Percentiles rank a stretch among this genome's conserved stretches.
phyloP scores from a whole-genome alignment of 2,888 invertebrate species.

The Urechis unicinctus region DNA sequence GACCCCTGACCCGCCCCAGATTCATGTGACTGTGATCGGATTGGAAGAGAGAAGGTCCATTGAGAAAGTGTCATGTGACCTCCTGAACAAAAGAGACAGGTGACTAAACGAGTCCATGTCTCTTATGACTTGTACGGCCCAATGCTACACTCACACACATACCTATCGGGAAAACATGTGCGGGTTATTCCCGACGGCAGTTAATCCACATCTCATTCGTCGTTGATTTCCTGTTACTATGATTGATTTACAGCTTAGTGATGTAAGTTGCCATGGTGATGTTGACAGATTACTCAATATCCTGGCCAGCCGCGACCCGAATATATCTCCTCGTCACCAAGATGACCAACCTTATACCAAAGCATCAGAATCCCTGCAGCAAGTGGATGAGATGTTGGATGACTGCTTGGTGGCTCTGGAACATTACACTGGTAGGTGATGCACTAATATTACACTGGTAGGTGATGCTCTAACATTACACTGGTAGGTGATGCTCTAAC shows the following conservation, averaged over 20 bases:
- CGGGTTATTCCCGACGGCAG: too few species aligned
- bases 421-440: conserved; percentile 38
- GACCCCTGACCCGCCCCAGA: conserved; percentile 43
- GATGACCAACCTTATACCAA: conserved; percentile 6
- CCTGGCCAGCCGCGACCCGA: conserved; percentile 9
- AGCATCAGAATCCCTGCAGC: conserved; percentile 32
- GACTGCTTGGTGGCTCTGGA: conserved; percentile 41
- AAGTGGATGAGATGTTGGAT: conserved; percentile 44
- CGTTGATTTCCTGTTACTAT: too few species aligned
- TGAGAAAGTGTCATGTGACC: conserved; percentile 47
- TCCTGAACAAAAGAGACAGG: conserved; percentile 49
- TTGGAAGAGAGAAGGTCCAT: conserved; percentile 45
- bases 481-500: too few species aligned
- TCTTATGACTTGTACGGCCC: too few species aligned
- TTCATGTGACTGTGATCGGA: conserved; percentile 44
- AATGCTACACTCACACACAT: too few species aligned
- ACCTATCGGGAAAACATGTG: too few species aligned
- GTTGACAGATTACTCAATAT: conserved; percentile 16
- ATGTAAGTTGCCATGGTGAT: too few species aligned
- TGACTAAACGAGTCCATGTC: too few species aligned
- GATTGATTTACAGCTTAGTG: too few species aligned
- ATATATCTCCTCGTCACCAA: conserved; percentile 2
- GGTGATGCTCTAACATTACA: too few species aligned
- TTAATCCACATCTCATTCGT: too few species aligned
- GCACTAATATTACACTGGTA: background rate